Base-by-base conservation (phyloP, 1,140 invertebrate species). In the Rhynchophorus ferrugineus region DNA sequence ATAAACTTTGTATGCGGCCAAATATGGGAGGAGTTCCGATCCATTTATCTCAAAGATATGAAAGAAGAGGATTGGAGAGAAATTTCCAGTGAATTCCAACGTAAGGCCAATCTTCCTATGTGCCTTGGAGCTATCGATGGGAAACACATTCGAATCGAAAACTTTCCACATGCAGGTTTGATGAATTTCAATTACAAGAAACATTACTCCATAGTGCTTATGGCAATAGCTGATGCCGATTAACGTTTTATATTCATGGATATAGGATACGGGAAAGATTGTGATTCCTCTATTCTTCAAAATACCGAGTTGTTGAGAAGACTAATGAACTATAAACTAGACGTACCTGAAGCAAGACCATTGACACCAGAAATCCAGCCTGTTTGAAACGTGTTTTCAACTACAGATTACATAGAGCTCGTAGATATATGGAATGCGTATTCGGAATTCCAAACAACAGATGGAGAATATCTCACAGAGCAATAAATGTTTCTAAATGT, bases 341-440 rank as follows among this genome's bases (percentile, higher is more conserved):
- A n/a, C n/a, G n/a, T n/a, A n/a, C 51, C 49, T 36, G 20, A 35
- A 19, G 42, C 43, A 45, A 54, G 44, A 47, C 44, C 37, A 24
- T 24, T 54, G 22, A 17, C 44, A 21, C 20, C 35, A 54, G 9
- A 22, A n/a, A n/a, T n/a, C n/a, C n/a, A n/a, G n/a, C n/a, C n/a
- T n/a, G n/a, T n/a, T n/a, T n/a, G n/a, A n/a, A 72, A 59, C 42
- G 62, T 42, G 61, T 70, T 41, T 71, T 66, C 45, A 69, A 69
- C 57, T 70, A 70, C 54, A 61, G 70, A 54, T 56, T 72, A 14
- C 67, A 60, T 51, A 58, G 70, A 56, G 73, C 70, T 14, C 59
- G 69, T 53, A 38, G 68, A 44, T 59, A 59, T 35, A 62, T 73
- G 5, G 72, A 73, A 62, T 69, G 70, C 19, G 55, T 29, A 42